Base-by-base conservation (phyloP, 2,888 invertebrate species). In the Drosophila rellima region DNA sequence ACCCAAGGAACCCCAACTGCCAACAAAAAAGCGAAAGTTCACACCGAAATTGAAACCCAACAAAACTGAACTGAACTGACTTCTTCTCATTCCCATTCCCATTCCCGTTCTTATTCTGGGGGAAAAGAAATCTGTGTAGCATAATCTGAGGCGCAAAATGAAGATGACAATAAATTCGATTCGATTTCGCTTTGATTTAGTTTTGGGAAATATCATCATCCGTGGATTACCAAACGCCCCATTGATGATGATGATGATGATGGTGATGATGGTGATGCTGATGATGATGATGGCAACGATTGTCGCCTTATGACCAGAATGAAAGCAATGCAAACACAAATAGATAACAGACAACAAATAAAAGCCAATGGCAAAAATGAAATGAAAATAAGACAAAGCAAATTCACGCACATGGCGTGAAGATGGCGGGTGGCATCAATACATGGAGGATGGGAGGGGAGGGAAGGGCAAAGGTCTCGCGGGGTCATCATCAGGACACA, bases 161-260 rank as follows among this genome's bases (percentile, higher is more conserved):
- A 80, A 85, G 89, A 82, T 82, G 85, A 88, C 85, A 88, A 88
- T 85, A 89, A 85, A 85, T 89, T 85, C 90, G 90, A 88, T 85
- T 85, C 88, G 85, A 89, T 89, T 85, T 85, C 75, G 78, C 82
- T 89, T 89, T 85, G 89, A 85, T 85, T 89, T 85, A 85, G 89
- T 85, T 85, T 84, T 75, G 68, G 68, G 71, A 74, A 84, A 89
- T 81, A 89, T 87, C 84, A 84, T 84, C 84, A 89, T 70, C 66
- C 82, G 71, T 81, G 88, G 85, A 84, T 89, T 84, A 89, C 89
- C 65, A 56, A 39, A 35, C 68, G 63, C 52, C 17, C 18, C 7
- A 26, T 23, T 23, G 23, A 23, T 8, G 7, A 15, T 5, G 59
- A 15, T 69, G 55, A 50, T 63, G 55, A 44, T 52, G 55, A 44